These are phyloP conservation scores for Prinia subflava DNA, from an alignment of 2,113 vertebrate species.

Conservation along the genomic window DNA sequence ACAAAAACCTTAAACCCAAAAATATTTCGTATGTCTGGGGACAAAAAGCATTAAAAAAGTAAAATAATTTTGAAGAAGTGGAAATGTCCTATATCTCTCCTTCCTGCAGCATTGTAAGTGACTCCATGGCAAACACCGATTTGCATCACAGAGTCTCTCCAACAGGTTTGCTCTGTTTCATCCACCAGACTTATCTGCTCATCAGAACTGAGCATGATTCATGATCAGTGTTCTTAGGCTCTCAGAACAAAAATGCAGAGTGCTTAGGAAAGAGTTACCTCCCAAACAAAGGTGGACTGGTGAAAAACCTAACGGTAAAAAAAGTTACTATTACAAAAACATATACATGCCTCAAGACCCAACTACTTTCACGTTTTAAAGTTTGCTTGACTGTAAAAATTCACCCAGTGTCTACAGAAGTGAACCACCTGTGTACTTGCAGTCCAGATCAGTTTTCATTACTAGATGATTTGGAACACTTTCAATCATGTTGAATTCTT, in stretches of 20 bases:
- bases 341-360: rapidly evolving
- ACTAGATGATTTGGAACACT: not conserved
- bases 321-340: not conserved
- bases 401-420: not conserved
- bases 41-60: not conserved
- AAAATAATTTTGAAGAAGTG: not conserved
- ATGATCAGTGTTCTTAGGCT: not conserved
- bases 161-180: not conserved
- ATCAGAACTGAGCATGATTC: not conserved
- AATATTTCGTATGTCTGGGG: not conserved
- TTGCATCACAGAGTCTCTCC: not conserved
- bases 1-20: not conserved
- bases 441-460: not conserved
- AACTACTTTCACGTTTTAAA: not conserved
- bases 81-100: not conserved
- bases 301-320: not conserved
- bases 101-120: not conserved
- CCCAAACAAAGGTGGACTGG: not conserved
- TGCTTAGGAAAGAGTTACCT: not conserved
- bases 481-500: not conserved
- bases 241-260: not conserved
- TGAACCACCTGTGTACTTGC: not conserved
- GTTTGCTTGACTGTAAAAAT: not conserved
- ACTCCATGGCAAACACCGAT: not conserved
- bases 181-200: not conserved